A percentile compares a stretch with the other conserved stretches of the same genome.
Evolutionary conservation across 2,113 vertebrate genomes (phyloP).

Genomic region (Pycnonotus jocosus): DNA sequence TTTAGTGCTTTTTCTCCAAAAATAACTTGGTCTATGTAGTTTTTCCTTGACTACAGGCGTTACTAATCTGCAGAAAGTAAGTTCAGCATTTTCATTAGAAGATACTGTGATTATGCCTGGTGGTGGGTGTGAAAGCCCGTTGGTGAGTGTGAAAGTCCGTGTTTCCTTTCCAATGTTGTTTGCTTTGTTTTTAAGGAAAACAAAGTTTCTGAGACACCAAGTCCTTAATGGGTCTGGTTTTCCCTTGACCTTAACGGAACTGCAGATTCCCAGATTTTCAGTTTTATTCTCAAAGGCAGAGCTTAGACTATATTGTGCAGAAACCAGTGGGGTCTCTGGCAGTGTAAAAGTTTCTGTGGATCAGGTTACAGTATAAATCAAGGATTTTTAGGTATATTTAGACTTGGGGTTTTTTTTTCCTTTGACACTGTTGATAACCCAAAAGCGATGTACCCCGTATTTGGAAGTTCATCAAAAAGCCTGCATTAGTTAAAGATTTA

Average conservation of each 20-base stretch:
- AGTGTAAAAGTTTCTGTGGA: not conserved
- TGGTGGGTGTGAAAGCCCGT: not conserved
- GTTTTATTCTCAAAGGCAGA: not conserved
- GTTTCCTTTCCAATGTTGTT: not conserved
- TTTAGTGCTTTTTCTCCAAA: not conserved
- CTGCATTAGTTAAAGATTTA: not conserved
- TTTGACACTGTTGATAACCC: not conserved
- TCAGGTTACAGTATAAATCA: not conserved
- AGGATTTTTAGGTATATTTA: not conserved
- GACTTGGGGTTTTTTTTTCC: not conserved
- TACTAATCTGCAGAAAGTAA: not conserved
- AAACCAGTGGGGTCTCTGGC: not conserved
- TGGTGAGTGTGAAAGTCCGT: not conserved
- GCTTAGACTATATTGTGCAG: not conserved
- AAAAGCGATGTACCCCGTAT: rapidly evolving
- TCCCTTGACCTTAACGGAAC: not conserved
- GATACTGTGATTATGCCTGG: not conserved
- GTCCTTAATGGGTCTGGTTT: not conserved
- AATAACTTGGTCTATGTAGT: not conserved
- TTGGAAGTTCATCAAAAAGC: not conserved
- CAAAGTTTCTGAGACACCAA: not conserved
- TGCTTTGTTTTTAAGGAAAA: not conserved
- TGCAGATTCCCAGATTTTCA: not conserved
- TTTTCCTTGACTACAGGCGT: not conserved
- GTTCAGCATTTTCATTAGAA: not conserved